Percentiles rank a stretch among this genome's conserved stretches.
phyloP scores from a whole-genome alignment of 2,113 vertebrate genomes.

The Dromaius novaehollandiae region DNA sequence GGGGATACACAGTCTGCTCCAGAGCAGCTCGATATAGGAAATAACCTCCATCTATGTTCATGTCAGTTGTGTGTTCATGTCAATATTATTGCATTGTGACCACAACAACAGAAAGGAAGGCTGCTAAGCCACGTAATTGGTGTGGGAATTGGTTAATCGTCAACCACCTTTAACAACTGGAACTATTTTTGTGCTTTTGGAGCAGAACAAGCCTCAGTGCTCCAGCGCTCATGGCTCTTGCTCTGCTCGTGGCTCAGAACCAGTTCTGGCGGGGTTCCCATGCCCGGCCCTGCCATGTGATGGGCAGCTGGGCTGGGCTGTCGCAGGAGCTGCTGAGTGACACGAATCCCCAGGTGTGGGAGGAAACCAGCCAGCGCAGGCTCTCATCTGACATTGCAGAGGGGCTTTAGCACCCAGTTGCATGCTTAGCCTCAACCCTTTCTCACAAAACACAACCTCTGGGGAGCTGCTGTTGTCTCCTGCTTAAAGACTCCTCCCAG shows the following conservation, averaged over 20 bases:
- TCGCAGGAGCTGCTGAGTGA: constrained; percentile 35
- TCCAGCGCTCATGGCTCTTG: not conserved
- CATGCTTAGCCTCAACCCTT: not conserved
- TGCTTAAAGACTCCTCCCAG: not conserved
- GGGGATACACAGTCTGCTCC: not conserved
- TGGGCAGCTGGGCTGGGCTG: not conserved
- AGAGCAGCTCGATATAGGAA: not conserved
- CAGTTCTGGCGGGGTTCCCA: not conserved
- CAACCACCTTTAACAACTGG: not conserved
- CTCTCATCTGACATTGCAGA: not conserved
- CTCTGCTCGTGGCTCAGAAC: not conserved
- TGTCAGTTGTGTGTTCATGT: not conserved
- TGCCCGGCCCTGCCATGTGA: constrained; percentile 11
- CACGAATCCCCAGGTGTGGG: constrained; percentile 12
- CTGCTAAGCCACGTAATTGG: not conserved
- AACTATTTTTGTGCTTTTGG: not conserved
- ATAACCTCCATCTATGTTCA: not conserved
- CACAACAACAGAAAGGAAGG: not conserved
- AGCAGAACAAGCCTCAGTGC: not conserved
- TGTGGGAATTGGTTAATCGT: not conserved
- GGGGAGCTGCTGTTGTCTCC: not conserved
- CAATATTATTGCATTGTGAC: not conserved
- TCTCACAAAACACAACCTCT: not conserved
- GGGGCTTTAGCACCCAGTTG: not conserved
- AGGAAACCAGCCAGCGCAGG: not conserved